Percentiles rank a stretch among this genome's conserved stretches.
Conservation (phyloP, 2,113 vertebrate genomes). For the Eretmochelys imbricata region DNA sequence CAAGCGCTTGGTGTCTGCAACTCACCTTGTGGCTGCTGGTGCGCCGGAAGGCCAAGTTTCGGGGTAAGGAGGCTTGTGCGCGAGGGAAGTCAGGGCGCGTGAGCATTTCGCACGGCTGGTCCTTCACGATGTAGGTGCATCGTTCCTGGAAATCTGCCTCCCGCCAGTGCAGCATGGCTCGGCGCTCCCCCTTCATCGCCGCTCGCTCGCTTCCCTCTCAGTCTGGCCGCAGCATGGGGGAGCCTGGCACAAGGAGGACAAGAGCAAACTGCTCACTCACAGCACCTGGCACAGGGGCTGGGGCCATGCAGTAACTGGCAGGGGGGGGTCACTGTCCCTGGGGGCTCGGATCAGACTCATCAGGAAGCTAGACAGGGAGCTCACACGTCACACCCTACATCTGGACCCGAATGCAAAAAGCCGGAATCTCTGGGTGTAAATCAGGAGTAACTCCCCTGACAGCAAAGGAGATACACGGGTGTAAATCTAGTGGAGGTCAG, state of each 20-base stretch:
- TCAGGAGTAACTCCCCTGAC: neutral
- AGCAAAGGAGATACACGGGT: neutral
- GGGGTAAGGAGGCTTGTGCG: neutral
- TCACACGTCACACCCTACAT: neutral
- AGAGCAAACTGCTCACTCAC: fast-evolving
- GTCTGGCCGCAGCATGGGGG: neutral
- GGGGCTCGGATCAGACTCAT: neutral
- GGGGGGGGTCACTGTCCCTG: neutral
- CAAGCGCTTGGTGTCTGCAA: neutral
- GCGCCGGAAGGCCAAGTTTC: neutral
- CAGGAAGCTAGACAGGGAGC: neutral
- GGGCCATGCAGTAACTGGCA: fast-evolving
- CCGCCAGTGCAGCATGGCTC: slow-evolving; percentile 5
- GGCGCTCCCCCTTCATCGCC: neutral
- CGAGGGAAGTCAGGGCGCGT: neutral
- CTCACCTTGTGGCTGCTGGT: neutral
- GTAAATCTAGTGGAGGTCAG: neutral
- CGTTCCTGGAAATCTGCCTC: slow-evolving; percentile 8
- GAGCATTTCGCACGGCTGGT: neutral
- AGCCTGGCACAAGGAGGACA: neutral
- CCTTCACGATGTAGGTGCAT: slow-evolving; percentile 15
- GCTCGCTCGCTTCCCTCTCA: neutral
- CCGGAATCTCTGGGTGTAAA: neutral
- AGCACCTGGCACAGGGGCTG: fast-evolving
- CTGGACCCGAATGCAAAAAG: too few relatives aligned